Evolutionary conservation across 2,797 vertebrate genomes (phyloP).

Genomic region (Chelidonichthys spinosus): DNA sequence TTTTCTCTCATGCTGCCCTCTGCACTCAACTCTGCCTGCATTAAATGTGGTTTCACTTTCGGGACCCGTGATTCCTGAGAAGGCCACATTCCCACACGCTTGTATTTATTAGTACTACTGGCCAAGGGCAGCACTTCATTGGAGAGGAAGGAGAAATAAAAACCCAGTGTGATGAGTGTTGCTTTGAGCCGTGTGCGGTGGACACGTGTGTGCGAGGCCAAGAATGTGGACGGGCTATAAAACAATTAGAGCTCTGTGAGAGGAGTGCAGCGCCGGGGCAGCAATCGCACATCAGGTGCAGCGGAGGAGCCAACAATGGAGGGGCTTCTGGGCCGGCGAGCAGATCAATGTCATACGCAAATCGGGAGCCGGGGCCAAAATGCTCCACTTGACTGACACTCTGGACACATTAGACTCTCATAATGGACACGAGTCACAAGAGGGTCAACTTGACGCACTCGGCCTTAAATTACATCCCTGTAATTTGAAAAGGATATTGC

Average conservation of each 20-base stretch:
- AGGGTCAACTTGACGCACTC: slow-evolving; percentile 54
- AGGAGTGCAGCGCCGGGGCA: slow-evolving; percentile 54
- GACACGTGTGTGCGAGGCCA: slow-evolving; percentile 30
- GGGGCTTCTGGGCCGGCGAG: slow-evolving; percentile 48
- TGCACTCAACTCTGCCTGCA: slow-evolving; percentile 1
- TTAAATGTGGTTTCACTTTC: slow-evolving; percentile 66
- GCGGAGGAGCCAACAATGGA: slow-evolving; percentile 54
- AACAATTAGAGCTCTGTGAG: slow-evolving; percentile 78
- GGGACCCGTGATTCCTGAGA: slow-evolving; percentile 14
- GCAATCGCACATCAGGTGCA: slow-evolving; percentile 71
- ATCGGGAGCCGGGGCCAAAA: slow-evolving; percentile 44
- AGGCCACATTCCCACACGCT: slow-evolving; percentile 53
- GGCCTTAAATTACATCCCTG: slow-evolving; percentile 34
- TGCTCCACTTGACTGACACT: slow-evolving; percentile 59
- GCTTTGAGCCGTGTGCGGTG: slow-evolving; percentile 18
- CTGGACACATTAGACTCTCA: slow-evolving; percentile 62
- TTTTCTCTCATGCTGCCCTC: not conserved
- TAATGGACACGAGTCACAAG: slow-evolving; percentile 54
- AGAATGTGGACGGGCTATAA: slow-evolving; percentile 69
- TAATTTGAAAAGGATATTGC: slow-evolving; percentile 29
- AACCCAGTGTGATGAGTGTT: slow-evolving; percentile 21
- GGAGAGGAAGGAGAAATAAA: slow-evolving; percentile 39
- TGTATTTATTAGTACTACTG: slow-evolving; percentile 39
- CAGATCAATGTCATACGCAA: slow-evolving; percentile 62
- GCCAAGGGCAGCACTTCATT: slow-evolving; percentile 43